Conservation (phyloP, 2,113 vertebrate genomes). For the Brienomyrus longianalis region DNA sequence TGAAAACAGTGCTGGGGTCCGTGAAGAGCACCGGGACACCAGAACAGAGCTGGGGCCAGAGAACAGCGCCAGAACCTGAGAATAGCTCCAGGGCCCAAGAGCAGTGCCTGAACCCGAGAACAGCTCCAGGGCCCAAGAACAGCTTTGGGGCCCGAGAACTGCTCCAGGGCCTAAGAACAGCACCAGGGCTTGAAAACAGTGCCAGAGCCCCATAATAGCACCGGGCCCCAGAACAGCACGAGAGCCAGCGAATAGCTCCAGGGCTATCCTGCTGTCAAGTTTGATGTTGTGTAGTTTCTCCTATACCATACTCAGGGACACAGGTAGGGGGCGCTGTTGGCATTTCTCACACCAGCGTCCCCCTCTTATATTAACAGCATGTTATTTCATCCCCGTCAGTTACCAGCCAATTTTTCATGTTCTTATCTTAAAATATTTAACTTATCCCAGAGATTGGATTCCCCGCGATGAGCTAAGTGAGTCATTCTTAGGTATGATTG, state of each 20-base stretch:
- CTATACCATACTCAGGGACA: neutral
- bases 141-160: neutral
- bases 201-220: neutral
- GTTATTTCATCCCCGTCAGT: neutral
- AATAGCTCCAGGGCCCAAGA: neutral
- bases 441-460: neutral
- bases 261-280: neutral
- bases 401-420: neutral
- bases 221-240: neutral
- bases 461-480: neutral
- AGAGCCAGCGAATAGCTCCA: neutral
- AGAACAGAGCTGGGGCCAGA: neutral
- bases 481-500: neutral
- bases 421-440: neutral
- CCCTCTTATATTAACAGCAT: neutral
- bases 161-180: no score
- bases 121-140: neutral
- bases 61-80: neutral
- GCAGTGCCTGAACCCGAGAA: neutral
- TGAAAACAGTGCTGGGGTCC: neutral
- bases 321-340: neutral
- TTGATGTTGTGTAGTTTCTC: neutral
- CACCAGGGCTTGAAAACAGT: neutral
- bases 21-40: neutral
- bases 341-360: neutral